Evolutionary conservation across 2,888 invertebrate genomes (phyloP).

Genomic region (Globia sparganii): DNA sequence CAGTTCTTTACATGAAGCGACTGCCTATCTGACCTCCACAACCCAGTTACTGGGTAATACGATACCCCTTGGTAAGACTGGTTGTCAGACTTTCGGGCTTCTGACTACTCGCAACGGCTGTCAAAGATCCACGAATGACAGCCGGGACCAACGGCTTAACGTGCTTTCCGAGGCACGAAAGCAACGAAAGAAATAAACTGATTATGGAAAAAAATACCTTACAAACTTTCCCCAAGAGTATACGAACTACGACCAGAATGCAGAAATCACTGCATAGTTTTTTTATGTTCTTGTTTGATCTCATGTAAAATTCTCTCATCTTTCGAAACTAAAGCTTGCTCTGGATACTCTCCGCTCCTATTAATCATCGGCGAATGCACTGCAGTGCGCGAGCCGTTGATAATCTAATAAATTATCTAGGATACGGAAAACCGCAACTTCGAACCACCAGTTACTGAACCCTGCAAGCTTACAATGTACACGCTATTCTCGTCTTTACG

Average conservation of each 20-base stretch:
- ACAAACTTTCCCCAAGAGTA: background rate
- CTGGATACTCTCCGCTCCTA: constrained; percentile 43
- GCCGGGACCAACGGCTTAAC: too few species aligned
- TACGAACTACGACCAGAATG: constrained; percentile 24
- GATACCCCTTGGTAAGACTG: too few species aligned
- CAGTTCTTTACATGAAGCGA: too few species aligned
- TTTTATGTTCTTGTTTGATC: constrained; percentile 37
- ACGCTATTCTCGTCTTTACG: constrained; percentile 43
- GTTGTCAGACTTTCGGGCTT: too few species aligned
- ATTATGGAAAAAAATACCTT: background rate
- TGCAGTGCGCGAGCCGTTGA: constrained; percentile 63
- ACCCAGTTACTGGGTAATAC: too few species aligned
- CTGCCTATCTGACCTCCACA: too few species aligned
- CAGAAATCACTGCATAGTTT: constrained; percentile 33
- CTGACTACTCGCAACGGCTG: too few species aligned
- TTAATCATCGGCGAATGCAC: constrained; percentile 62
- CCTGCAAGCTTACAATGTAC: constrained; percentile 27
- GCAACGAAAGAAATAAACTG: background rate
- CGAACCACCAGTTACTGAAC: constrained; percentile 48
- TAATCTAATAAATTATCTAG: constrained; percentile 73
- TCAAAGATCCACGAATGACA: too few species aligned
- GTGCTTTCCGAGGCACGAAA: too few species aligned
- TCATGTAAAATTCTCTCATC: constrained; percentile 52
- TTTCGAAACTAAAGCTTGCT: constrained; percentile 51
- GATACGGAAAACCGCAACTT: constrained; percentile 68